Base-by-base conservation (phyloP, 2,888 invertebrate species). In the Muscina levida region DNA sequence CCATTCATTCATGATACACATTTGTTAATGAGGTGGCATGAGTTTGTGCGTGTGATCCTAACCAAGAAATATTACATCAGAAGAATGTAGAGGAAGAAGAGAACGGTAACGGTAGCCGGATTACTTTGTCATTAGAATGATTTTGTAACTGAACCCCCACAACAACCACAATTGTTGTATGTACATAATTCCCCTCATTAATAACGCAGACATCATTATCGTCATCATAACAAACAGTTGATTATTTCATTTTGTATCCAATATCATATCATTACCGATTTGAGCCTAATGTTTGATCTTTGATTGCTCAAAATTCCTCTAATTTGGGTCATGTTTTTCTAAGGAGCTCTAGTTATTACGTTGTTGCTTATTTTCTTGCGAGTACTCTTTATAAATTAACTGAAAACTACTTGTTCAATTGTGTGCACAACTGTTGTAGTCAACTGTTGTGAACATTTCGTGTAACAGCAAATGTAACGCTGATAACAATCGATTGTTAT, bases 61-160 rank as follows among this genome's bases (percentile, higher is more conserved):
- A 31, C 11, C 46, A 48, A 44, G 31, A 74, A 57, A 3, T 22
- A 1, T 76, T 65, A 68, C 62, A 68, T 68, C 56, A 72, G 42
- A 65, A 74, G 19, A 31, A 39, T 62, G 15, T 51, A 11, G 37
- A 73, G 42, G 4, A 70, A 37, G 71, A 73, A 31, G n/a, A n/a
- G n/a, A n/a, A n/a, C n/a, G n/a, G n/a, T n/a, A n/a, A 71, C 70
- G 73, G 77, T 80, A 74, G 73, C 70, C 48, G 51, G n/a, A 10
- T 22, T 11, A 59, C 15, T 51, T 37, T 72, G 57, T 70, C 70
- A 76, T 70, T 39, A 51, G 17, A 68, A 70, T 76, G 31, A n/a
- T 44, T 51, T 56, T 51, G 51, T 62, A 79, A 75, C 67, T 62
- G 17, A 57, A 22, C 2, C 59, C 13, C 65, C 68, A 72, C 39